Evolutionary conservation across 1,140 invertebrate genomes (phyloP).

Genomic region (Drosophila arizonae): DNA sequence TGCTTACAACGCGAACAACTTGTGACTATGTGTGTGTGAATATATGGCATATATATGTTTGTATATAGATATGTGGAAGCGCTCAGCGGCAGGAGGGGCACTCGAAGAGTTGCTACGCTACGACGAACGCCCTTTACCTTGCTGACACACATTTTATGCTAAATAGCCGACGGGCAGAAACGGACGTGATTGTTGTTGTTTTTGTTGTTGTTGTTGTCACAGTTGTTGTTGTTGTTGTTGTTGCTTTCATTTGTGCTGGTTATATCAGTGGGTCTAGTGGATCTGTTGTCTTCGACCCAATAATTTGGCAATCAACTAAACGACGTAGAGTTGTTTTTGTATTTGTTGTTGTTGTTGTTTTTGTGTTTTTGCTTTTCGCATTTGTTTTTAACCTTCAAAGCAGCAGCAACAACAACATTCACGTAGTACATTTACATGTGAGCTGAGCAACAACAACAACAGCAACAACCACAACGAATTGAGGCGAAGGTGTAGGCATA

Average conservation of each 20-base stretch:
- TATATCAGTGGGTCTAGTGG: slow-evolving; percentile 51
- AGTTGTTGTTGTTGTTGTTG: slow-evolving; percentile 16
- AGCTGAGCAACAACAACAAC: slow-evolving; percentile 22
- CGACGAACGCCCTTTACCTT: slow-evolving; percentile 76
- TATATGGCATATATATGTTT: background rate
- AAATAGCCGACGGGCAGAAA: slow-evolving; percentile 55
- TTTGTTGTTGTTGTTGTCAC: slow-evolving; percentile 6
- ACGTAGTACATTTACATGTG: slow-evolving; percentile 57
- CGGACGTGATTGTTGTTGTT: slow-evolving; percentile 37
- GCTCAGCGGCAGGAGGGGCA: background rate
- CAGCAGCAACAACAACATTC: slow-evolving; percentile 34
- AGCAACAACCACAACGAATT: slow-evolving; percentile 7
- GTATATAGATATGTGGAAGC: background rate
- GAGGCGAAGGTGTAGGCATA: slow-evolving; percentile 33
- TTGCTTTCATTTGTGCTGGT: slow-evolving; percentile 33
- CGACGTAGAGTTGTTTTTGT: slow-evolving; percentile 20
- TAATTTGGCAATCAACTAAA: slow-evolving; percentile 56
- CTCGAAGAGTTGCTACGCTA: background rate
- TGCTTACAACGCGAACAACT: slow-evolving; percentile 66
- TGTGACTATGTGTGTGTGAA: slow-evolving; percentile 26
- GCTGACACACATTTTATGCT: slow-evolving; percentile 80
- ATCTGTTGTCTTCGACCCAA: slow-evolving; percentile 46
- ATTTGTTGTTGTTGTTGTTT: slow-evolving; percentile 9
- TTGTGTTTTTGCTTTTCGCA: slow-evolving; percentile 11
- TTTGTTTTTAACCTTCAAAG: slow-evolving; percentile 54